These are phyloP conservation scores for Poecilia picta DNA, from an alignment of 2,797 vertebrate genomes.

Conservation along the genomic window DNA sequence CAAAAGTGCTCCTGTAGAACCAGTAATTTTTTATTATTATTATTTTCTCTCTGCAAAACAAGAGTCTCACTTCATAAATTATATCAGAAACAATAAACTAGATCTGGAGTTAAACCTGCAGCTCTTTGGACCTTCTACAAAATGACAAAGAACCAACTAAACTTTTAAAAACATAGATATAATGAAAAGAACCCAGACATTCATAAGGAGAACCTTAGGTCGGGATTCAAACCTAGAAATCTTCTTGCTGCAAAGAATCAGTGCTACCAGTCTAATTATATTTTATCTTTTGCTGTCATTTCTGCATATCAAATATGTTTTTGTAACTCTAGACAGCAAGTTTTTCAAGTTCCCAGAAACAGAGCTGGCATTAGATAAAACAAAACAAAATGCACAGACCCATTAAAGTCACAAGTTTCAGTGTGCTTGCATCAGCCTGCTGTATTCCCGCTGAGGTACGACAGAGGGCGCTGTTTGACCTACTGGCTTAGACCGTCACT, in stretches of 20 bases:
- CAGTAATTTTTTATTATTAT: neutral
- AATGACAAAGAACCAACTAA: neutral
- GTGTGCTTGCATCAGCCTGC: conserved; percentile 82
- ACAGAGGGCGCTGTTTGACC: conserved; percentile 51
- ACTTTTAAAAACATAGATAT: neutral
- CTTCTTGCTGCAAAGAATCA: too few species aligned
- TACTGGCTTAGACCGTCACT: neutral
- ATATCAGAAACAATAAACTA: neutral
- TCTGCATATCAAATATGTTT: neutral
- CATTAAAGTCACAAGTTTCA: conserved; percentile 47
- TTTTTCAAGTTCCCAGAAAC: neutral
- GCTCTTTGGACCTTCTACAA: neutral
- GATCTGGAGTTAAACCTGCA: too few species aligned
- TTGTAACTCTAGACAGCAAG: neutral
- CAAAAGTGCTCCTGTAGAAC: conserved; percentile 86
- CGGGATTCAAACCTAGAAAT: neutral
- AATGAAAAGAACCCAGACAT: neutral
- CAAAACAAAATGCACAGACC: neutral
- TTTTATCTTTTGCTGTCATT: neutral
- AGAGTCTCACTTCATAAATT: neutral
- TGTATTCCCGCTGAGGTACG: conserved; percentile 2
- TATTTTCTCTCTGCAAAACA: neutral
- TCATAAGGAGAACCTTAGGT: neutral
- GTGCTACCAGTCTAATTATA: neutral
- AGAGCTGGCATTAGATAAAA: neutral